Conservation (phyloP, 2,797 vertebrate species). For the Cyclopterus lumpus region DNA sequence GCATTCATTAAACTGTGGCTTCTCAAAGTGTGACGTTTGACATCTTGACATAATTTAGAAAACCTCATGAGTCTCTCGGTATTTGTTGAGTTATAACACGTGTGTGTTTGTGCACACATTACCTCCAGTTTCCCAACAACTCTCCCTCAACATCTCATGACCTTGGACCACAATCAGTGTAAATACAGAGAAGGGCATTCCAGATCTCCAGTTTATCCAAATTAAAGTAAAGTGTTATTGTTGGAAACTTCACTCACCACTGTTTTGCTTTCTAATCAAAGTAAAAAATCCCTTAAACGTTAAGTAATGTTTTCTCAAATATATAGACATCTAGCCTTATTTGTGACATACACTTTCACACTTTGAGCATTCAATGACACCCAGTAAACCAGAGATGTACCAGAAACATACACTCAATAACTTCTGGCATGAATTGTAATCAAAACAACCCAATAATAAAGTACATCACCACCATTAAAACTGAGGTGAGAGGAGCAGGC, state of each 20-base stretch:
- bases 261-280: conserved; percentile 67
- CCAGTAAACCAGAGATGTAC: conserved; percentile 3
- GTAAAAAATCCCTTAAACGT: conserved; percentile 16
- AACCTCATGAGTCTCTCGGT: conserved; percentile 45
- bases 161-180: conserved; percentile 65
- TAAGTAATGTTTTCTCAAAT: conserved; percentile 20
- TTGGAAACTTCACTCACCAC: conserved; percentile 65
- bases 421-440: conserved; percentile 57
- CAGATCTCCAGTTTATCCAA: conserved; percentile 70
- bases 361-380: not conserved
- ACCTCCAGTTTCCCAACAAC: conserved; percentile 17
- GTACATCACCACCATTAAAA: conserved; percentile 37
- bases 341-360: not conserved
- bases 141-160: conserved; percentile 61
- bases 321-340: conserved; percentile 16
- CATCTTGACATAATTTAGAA: conserved; percentile 40
- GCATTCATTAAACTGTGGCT: conserved; percentile 24
- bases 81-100: conserved; percentile 17
- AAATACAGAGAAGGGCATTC: conserved; percentile 64
- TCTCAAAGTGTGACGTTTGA: conserved; percentile 28
- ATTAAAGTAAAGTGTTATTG: conserved; percentile 69
- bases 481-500: conserved; percentile 56
- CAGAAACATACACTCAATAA: conserved; percentile 15
- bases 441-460: conserved; percentile 63
- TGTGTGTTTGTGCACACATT: not conserved